phyloP scores from a whole-genome alignment of 1,140 invertebrate species.

The Acromyrmex heyeri region DNA sequence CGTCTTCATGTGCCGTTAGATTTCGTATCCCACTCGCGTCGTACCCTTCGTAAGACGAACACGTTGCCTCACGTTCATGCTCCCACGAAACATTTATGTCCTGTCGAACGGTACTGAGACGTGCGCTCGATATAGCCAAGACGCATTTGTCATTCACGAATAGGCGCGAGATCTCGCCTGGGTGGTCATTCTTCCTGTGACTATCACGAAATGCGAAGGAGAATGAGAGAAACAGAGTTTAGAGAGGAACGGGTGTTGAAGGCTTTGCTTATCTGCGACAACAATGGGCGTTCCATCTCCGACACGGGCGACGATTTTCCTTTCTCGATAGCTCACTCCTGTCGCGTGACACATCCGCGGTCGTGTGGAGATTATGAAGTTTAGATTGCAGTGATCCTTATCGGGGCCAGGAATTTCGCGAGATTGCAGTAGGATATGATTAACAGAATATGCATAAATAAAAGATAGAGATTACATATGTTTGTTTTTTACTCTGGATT shows the following conservation, averaged over 20 bases:
- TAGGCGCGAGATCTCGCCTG: constrained; percentile 73
- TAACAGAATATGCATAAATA: background rate
- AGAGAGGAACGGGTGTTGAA: constrained; percentile 67
- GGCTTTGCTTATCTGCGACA: constrained; percentile 75
- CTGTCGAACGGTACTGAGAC: constrained; percentile 50
- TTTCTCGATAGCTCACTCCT: constrained; percentile 63
- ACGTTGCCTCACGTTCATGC: constrained; percentile 24
- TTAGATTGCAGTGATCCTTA: constrained; percentile 27
- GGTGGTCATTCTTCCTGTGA: constrained; percentile 75
- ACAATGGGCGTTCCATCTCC: constrained; percentile 74
- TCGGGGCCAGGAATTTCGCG: background rate
- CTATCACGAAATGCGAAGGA: constrained; percentile 13
- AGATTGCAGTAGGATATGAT: background rate
- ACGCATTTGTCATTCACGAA: constrained; percentile 79
- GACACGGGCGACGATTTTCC: constrained; percentile 66
- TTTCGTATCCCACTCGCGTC: constrained; percentile 14
- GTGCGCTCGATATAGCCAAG: constrained; percentile 57
- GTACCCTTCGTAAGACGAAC: constrained; percentile 51
- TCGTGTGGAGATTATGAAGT: constrained; percentile 48
- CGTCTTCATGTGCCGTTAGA: background rate
- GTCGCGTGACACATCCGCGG: constrained; percentile 45
- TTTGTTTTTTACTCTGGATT: background rate
- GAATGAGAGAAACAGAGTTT: constrained; percentile 48
- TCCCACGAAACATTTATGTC: constrained; percentile 47
- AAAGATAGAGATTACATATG: background rate